These are phyloP conservation scores for Micrastur ruficollis DNA, from an alignment of 2,797 vertebrate genomes.

Conservation along the genomic window DNA sequence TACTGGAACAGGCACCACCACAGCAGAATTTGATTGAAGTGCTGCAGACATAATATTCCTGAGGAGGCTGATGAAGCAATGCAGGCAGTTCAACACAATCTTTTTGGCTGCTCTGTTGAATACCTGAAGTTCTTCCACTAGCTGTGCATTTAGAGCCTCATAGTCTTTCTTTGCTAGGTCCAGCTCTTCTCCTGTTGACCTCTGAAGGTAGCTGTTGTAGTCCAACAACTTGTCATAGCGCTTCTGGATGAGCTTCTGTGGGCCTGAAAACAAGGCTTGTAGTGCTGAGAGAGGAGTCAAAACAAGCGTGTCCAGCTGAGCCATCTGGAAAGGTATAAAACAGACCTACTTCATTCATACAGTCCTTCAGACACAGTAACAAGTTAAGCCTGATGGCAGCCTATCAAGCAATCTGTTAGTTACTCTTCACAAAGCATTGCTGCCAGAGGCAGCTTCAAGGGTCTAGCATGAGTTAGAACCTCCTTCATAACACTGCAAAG, in stretches of 20 bases:
- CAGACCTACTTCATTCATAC: background rate
- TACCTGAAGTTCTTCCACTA: slow-evolving; percentile 90
- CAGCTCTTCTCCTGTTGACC: slow-evolving; percentile 79
- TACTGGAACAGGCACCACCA: slow-evolving; percentile 80
- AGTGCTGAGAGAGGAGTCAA: slow-evolving; percentile 84
- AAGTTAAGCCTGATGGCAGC: background rate
- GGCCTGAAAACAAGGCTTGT: slow-evolving; percentile 87
- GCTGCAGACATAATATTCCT: slow-evolving; percentile 73
- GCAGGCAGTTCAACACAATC: slow-evolving; percentile 85
- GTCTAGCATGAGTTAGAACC: background rate
- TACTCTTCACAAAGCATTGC: background rate
- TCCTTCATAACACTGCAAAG: background rate
- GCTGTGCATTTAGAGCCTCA: slow-evolving; percentile 90
- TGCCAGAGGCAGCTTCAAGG: background rate
- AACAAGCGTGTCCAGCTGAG: slow-evolving; percentile 81
- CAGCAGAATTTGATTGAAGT: slow-evolving; percentile 67
- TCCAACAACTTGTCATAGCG: slow-evolving; percentile 96
- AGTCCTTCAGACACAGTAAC: background rate
- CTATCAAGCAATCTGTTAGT: background rate
- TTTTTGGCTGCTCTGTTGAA: slow-evolving; percentile 85
- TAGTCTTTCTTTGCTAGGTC: slow-evolving; percentile 87
- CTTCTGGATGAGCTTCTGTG: slow-evolving; percentile 97
- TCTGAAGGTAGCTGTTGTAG: slow-evolving; percentile 86
- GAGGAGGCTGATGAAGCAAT: slow-evolving; percentile 80
- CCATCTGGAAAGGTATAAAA: slow-evolving; percentile 72